Conservation (phyloP, 2,113 vertebrate species). For the Varanus komodoensis region DNA sequence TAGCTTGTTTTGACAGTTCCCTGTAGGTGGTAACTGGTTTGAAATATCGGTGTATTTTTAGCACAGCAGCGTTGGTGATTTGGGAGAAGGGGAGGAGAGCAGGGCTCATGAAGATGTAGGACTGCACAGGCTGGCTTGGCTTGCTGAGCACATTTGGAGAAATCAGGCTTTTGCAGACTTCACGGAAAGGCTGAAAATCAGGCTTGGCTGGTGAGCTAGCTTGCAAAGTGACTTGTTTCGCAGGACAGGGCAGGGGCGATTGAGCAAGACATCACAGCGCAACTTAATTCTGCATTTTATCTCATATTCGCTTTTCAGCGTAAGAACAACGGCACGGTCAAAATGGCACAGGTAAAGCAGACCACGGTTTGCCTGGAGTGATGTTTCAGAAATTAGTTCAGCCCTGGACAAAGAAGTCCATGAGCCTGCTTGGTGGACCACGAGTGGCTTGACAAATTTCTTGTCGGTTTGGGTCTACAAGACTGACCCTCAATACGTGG, state of each 20-base stretch:
- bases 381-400: background rate
- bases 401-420: too few relatives aligned
- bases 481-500: background rate
- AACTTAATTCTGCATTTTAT: background rate
- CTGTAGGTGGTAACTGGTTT: conserved; percentile 47
- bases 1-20: conserved; percentile 37
- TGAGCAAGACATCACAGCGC: background rate
- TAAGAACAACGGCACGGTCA: background rate
- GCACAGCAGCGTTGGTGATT: conserved; percentile 55
- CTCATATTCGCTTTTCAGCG: background rate
- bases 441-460: background rate
- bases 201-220: conserved; percentile 33
- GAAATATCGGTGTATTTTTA: conserved; percentile 61
- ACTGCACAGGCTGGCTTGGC: conserved; percentile 58
- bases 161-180: conserved; percentile 45
- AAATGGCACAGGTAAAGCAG: background rate
- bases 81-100: conserved; percentile 55
- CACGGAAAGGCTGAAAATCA: conserved; percentile 47
- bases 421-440: background rate
- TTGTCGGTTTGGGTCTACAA: background rate
- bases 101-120: conserved; percentile 39
- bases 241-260: background rate
- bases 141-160: conserved; percentile 47
- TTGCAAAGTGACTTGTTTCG: background rate
- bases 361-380: background rate